Evolutionary conservation across 2,888 invertebrate species (phyloP), one percentile per base, ranked within the genome.

Genomic region (Tromatobia lineatoria): DNA sequence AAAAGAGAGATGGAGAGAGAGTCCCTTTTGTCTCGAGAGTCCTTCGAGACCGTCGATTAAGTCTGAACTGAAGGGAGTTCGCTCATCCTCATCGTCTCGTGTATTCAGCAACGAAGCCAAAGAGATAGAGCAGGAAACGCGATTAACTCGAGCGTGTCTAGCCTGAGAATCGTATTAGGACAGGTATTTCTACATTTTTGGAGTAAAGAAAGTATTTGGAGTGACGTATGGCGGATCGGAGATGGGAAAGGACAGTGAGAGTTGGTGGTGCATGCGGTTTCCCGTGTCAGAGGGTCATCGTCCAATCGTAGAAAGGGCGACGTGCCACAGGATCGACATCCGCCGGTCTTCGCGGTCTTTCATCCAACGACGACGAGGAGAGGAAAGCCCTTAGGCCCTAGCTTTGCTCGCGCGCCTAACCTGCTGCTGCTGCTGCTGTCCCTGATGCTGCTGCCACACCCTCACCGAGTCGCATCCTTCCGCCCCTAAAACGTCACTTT

Each of bases 391-490:
- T 18, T 50, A 15, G 18, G 50, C 71, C 78, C 77, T 67, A 45
- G 38, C 70, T 54, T 57, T 25, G 67, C 67, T 34, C 57, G 75
- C 76, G 85, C 83, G 80, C 59, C 77, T 57, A 25, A 85, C 70
- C 76, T 57, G 57, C 47, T 47, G 47, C 47, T n/a, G 47, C 47
- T 47, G 47, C 67, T 77, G 70, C 66, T 66, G 82, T 71, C 83
- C 71, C 69, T 69, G 77, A 29, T 50, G 52, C 50, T 47, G 20
- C 75, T 88, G 90, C 91, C 92, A 91, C 92, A 92, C 91, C 92
- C 92, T 90, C 88, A 85, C 75, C 75, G 87, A 81, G 89, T 88
- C 90, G 89, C 89, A 90, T 92, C 91, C 90, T 91, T 91, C 91
- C 91, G 90, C 86, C 92, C 86, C 87, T 66, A 29, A 81, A 85